Evolutionary conservation across 2,113 vertebrate species (phyloP), one percentile per base, ranked within the genome.

Genomic region (Zosterops hypoxanthus): DNA sequence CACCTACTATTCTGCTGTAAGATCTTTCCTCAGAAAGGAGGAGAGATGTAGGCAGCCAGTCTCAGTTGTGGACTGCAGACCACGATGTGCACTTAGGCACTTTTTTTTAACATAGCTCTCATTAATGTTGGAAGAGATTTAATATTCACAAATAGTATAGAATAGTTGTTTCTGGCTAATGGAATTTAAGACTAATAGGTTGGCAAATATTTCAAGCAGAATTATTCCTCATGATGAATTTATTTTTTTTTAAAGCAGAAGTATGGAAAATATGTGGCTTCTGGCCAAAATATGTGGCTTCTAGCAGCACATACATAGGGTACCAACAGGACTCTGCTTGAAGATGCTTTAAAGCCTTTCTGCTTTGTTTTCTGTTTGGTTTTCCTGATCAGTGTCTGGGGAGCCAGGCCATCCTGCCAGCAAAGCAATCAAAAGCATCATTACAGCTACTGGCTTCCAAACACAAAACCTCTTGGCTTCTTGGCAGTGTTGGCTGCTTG

Each of bases 61-160:
- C n/a, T 47, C 19, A 44, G 8, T 47, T 86, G 31, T n/a, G 28
- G 39, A 52, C 60, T 83, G 39, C 52, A 88, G 55, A 47, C 34
- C 18, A 25, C 8, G 13, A 10, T 0, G 0, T 8, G 8, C 36
- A 61, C 22, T 77, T 49, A 66, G 14, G 29, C 20, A 52, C 0
- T 26, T 24, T 21, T 41, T 55, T 65, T 25, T 49, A 55, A n/a
- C 3, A 8, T 18, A 23, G 26, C 19, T 53, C 17, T 83, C 13
- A 33, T 36, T 75, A 53, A 31, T 1, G 6, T 52, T 75, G 24
- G 49, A 71, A 55, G 61, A 78, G 33, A n/a, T 71, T 66, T n/a
- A 25, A 13, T 81, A 10, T 70, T 89, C 12, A 18, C 31, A 69
- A 18, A 25, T 34, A 55, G 47, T 22, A 23, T 33, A 53, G 36